Evolutionary conservation across 2,113 vertebrate species (phyloP), one percentile per base, ranked within the genome.

Genomic region (Rafetus swinhoei): DNA sequence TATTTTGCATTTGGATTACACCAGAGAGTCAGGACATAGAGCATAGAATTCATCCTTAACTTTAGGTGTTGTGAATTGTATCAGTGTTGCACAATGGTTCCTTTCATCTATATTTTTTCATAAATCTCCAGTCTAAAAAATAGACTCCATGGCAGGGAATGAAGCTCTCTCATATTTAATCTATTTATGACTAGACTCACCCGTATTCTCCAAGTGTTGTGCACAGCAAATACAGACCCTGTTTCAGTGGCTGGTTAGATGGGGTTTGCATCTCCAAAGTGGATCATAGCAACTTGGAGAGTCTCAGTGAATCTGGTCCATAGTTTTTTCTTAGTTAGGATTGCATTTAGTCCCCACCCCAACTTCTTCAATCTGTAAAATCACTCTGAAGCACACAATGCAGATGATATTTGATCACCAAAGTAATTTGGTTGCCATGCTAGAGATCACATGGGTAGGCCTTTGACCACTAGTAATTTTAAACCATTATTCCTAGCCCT

Each of bases 401-500:
- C 0, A 53, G 82, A 92, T 2, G 0, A 50, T 82, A 83, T 93
- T 94, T 86, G n/a, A 86, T 82, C 16, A 53, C 92, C 85, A 77
- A 85, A 59, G 53, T 84, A 79, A 54, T 55, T 45, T 65, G 22
- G 2, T 92, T 95, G 82, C 76, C 88, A 11, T 45, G 85, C 60
- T 92, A 10, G 65, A 95, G 89, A 21, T 65, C 82, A 32, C 29
- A 10, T 53, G 50, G 15, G 39, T 69, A 88, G 72, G 9, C 82
- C 82, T 96, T 81, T 86, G 93, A 86, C 84, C 14, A 85, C 85
- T 84, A 87, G 59, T 90, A 91, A 90, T 93, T 94, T 95, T 82
- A 92, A 91, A 56, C 52, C 86, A 74, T 89, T 93, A 92, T 92
- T 95, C 94, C 81, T 76, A 90, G 82, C 50, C 59, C 76, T 91